Conservation (phyloP, 1,140 invertebrate genomes). For the Drosophila ficusphila region DNA sequence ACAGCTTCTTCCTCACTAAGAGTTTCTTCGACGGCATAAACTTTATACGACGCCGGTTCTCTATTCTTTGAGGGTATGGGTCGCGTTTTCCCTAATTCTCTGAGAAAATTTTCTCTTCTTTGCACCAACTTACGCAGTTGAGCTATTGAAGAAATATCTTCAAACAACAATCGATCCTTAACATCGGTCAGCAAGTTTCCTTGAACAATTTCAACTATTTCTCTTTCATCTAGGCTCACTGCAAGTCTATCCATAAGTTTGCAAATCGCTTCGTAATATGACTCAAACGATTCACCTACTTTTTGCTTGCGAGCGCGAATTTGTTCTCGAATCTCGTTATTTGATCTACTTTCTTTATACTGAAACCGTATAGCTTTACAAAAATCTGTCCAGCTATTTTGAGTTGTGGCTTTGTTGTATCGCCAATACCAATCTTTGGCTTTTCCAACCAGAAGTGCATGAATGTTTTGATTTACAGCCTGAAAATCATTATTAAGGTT, state of each 20-base stretch:
- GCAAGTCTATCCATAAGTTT: background rate
- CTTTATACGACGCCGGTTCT: background rate
- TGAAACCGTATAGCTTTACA: too few relatives aligned
- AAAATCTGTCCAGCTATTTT: too few relatives aligned
- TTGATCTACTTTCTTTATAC: background rate
- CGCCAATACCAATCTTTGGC: too few relatives aligned
- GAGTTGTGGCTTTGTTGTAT: too few relatives aligned
- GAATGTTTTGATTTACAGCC: background rate
- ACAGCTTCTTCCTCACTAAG: background rate
- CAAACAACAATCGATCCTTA: background rate
- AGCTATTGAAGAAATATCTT: background rate
- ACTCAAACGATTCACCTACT: background rate
- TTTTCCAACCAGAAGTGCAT: background rate
- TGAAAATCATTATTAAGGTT: too few relatives aligned
- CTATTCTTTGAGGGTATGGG: too few relatives aligned
- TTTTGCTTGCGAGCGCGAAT: constrained; percentile 1
- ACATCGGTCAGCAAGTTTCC: background rate
- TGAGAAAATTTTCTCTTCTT: background rate
- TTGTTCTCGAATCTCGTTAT: background rate
- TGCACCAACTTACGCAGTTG: background rate
- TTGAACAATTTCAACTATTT: background rate
- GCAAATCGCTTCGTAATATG: background rate
- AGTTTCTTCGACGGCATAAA: background rate
- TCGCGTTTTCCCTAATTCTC: background rate
- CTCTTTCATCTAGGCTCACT: background rate